These are phyloP conservation scores for Dryas iulia DNA, from an alignment of 1,140 invertebrate genomes.

Conservation along the genomic window DNA sequence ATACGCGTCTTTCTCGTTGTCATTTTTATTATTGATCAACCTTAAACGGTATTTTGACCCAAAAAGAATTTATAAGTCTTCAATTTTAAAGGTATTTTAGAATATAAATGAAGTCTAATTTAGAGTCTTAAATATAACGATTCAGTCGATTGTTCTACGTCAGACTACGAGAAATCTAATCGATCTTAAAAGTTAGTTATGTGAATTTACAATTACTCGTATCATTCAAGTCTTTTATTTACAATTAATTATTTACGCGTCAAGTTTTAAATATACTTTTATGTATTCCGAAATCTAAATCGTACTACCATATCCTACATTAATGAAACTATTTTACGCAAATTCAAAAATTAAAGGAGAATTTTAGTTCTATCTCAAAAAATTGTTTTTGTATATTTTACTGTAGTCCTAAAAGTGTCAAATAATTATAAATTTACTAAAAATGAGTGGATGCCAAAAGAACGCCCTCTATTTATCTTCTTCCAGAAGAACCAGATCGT, in stretches of 20 bases:
- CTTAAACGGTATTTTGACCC: no score
- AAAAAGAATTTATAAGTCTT: no score
- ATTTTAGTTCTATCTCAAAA: background rate
- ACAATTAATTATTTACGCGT: constrained; percentile 4
- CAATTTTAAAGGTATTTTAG: no score
- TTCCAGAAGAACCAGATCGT: constrained; percentile 93
- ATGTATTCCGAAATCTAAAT: background rate
- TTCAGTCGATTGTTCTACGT: constrained; percentile 52
- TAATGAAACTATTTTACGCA: background rate
- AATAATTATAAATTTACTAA: constrained; percentile 54
- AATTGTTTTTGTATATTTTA: background rate
- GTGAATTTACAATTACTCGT: constrained; percentile 35
- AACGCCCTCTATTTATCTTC: constrained; percentile 86
- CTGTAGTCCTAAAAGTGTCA: constrained; percentile 42
- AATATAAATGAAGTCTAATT: background rate
- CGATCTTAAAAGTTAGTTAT: constrained; percentile 34
- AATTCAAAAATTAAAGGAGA: background rate
- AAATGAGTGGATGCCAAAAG: constrained; percentile 64
- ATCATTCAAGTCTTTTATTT: constrained; percentile 37
- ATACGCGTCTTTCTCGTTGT: background rate
- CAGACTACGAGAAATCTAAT: constrained; percentile 45
- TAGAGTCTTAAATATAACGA: constrained; percentile 7
- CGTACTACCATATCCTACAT: constrained; percentile 1
- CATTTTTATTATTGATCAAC: background rate
- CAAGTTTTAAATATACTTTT: background rate